Evolutionary conservation across 1,140 invertebrate genomes (phyloP), one percentile per base, ranked within the genome.

Genomic region (Drosophila quadrilineata): DNA sequence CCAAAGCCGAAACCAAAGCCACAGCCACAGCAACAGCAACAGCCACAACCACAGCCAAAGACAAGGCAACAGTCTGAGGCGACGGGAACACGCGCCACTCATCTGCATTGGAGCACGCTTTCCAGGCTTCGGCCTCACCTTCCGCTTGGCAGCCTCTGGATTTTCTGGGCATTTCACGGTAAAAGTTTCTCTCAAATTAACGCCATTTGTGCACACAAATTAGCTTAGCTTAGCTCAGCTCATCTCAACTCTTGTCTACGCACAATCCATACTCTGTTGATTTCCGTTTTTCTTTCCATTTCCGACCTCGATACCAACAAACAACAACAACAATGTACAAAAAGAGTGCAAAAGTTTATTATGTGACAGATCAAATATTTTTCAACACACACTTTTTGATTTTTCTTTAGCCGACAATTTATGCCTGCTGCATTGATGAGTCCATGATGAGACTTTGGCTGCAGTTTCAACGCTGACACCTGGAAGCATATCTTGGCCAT

Each of bases 181-280:
- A 40, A 45, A 73, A 67, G 56, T 84, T 79, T 85, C 79, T 75
- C 79, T 52, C 74, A 63, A 64, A 79, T 86, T 84, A 86, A 28
- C 79, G 74, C 75, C 70, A 79, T 62, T 79, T 79, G 54, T 56
- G 62, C 53, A 79, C 71, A 71, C 76, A 85, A 85, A 84, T 84
- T 86, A 64, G 64, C 62, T 71, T 63, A 73, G 77, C 60, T n/a
- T n/a, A n/a, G n/a, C n/a, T n/a, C n/a, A n/a, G n/a, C n/a, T n/a
- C n/a, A n/a, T n/a, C n/a, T n/a, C n/a, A n/a, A n/a, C n/a, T 64
- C 53, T 79, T 26, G 45, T 50, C 36, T 56, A 84, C 79, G 77
- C 77, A 85, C 69, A 40, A 48, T 53, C 31, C 45, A 56, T 76
- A 28, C 52, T 35, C 14, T 40, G 31, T 24, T 16, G 59, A 49